phyloP scores from a whole-genome alignment of 2,113 vertebrate genomes.

The Tapirus terrestris region DNA sequence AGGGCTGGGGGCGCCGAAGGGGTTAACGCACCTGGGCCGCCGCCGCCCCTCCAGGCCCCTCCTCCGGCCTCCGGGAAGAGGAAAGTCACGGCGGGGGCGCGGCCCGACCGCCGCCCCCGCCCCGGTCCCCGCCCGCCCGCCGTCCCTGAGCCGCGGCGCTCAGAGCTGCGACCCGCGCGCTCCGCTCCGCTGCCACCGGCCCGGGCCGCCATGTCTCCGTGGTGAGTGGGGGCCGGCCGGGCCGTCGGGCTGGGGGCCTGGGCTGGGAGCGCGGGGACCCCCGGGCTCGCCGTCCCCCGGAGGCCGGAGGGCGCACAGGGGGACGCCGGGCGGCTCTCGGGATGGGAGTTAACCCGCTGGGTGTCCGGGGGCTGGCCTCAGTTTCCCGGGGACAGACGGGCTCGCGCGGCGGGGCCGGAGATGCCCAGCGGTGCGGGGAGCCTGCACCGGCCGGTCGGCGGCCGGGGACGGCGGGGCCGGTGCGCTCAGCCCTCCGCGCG shows the following conservation, averaged over 20 bases:
- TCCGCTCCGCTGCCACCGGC: conserved; percentile 43
- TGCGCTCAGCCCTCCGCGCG: neutral
- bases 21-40: conserved; percentile 78
- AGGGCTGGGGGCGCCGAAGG: conserved; percentile 39
- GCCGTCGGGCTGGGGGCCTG: neutral
- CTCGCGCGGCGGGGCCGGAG: neutral
- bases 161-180: conserved; percentile 64
- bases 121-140: conserved; percentile 24
- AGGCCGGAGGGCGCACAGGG: neutral
- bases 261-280: neutral
- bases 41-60: conserved; percentile 55
- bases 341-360: neutral
- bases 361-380: neutral
- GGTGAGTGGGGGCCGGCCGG: conserved; percentile 81
- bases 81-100: conserved; percentile 65
- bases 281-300: too few species aligned
- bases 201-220: conserved; percentile 85
- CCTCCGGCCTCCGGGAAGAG: conserved; percentile 26
- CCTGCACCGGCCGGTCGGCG: neutral
- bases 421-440: neutral
- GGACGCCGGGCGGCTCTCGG: neutral
- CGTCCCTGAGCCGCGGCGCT: neutral
- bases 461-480: too few species aligned
- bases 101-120: neutral
- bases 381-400: neutral